Conservation (phyloP, 2,797 vertebrate species). For the Poeciliopsis paucimaculata region DNA sequence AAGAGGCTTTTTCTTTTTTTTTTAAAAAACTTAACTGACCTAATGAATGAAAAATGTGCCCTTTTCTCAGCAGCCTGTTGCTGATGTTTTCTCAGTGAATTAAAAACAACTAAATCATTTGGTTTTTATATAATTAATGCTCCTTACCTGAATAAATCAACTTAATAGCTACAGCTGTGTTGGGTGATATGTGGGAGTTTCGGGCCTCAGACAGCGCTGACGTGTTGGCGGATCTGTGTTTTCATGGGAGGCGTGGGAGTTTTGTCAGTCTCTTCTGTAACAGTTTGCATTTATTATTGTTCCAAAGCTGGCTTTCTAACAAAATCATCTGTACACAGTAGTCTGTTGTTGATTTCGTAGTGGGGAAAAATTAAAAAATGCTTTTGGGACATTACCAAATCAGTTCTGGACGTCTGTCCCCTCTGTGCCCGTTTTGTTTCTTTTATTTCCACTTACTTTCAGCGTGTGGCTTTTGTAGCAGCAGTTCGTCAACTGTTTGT, state of each 20-base stretch:
- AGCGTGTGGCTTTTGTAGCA: constrained; percentile 59
- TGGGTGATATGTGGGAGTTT: constrained; percentile 62
- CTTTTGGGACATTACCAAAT: constrained; percentile 10
- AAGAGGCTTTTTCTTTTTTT: neutral
- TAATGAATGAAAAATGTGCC: neutral
- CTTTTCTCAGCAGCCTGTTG: constrained; percentile 6
- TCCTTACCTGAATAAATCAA: constrained; percentile 54
- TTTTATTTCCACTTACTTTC: constrained; percentile 58
- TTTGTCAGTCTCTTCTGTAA: constrained; percentile 53
- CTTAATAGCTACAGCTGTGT: constrained; percentile 66
- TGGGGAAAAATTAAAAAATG: neutral
- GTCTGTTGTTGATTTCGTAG: constrained; percentile 8
- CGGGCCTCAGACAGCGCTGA: constrained; percentile 31
- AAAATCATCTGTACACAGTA: neutral
- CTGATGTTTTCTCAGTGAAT: constrained; percentile 32
- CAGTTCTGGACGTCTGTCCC: neutral
- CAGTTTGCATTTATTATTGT: constrained; percentile 54
- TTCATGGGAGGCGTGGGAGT: constrained; percentile 65
- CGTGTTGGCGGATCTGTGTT: constrained; percentile 48
- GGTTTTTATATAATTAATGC: constrained; percentile 10
- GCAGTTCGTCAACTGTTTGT: constrained; percentile 67
- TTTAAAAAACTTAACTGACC: neutral
- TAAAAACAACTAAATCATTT: constrained; percentile 44
- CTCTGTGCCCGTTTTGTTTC: constrained; percentile 2
- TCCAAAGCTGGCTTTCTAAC: constrained; percentile 7